Evolutionary conservation across 2,888 invertebrate species (phyloP).

Genomic region (Luffia ferchaultella): DNA sequence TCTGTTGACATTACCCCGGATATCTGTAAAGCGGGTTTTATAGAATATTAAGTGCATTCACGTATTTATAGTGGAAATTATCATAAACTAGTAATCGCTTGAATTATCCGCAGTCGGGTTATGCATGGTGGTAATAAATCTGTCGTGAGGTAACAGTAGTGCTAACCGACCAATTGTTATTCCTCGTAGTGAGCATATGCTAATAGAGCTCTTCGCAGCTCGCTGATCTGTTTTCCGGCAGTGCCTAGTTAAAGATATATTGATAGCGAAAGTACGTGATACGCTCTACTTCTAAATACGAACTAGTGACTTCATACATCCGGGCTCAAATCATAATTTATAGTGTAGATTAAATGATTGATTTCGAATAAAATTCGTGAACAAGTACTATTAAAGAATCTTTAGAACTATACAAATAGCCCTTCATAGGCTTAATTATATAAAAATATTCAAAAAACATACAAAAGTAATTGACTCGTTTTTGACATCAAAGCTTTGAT

Average conservation of each 20-base stretch:
- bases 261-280: slow-evolving; percentile 14
- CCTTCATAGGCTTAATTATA: no score
- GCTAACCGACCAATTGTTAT: slow-evolving; percentile 8
- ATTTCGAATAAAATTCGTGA: no score
- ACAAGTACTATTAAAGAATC: no score
- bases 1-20: neutral
- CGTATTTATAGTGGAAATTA: no score
- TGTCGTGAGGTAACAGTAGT: neutral
- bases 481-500: no score
- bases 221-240: slow-evolving; percentile 16
- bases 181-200: neutral
- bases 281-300: neutral
- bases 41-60: no score
- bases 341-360: neutral
- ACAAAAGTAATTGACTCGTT: no score
- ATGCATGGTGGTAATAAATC: neutral
- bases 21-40: neutral
- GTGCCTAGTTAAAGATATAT: slow-evolving; percentile 10
- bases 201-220: slow-evolving; percentile 11
- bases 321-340: neutral
- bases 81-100: neutral
- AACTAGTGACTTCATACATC: neutral
- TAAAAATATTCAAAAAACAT: no score
- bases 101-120: neutral
- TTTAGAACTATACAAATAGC: no score